Evolutionary conservation across 2,113 vertebrate species (phyloP), one percentile per base, ranked within the genome.

Genomic region (Fulmarus glacialis): DNA sequence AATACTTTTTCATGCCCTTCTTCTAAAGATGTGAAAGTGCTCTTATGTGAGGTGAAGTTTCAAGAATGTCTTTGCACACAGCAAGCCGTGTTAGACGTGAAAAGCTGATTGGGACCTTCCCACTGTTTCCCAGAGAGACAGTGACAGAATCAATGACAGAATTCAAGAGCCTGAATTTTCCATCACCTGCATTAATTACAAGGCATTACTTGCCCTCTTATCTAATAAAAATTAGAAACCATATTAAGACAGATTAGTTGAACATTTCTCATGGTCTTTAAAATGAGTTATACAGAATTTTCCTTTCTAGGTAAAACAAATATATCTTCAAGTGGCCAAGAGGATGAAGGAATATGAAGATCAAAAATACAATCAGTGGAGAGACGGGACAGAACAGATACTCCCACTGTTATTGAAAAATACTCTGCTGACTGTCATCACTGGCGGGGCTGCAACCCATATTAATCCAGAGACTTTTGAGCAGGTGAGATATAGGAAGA

Each of bases 381-480:
- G 47, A 64, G 93, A 95, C 1, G 87, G 52, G 27, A 98, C 98
- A 1, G 98, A 98, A 73, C 91, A 95, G 4, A 73, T 34, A 1
- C 95, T 99, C 48, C 99, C 98, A 0, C 14, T 71, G 8, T 90
- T 99, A 20, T 75, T 99, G 98, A 99, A 98, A 97, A 99, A 97
- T 66, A 90, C 87, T 17, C 81, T 99, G 11, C 97, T 99, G 47
- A 66, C 97, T 17, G 82, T 97, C 4, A 1, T 67, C 47, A 2
- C 60, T 38, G 36, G 16, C 55, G 70, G 43, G 38, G 12, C 83
- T 77, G 55, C 74, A 90, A 36, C 89, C 55, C 52, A 38, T 36
- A 11, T 45, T 90, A 92, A 94, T 58, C 29, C 55, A 82, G 85
- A 74, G 23, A 3, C 34, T 15, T 62, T 14, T 29, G 96, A 98